Evolutionary conservation across 2,888 invertebrate genomes (phyloP), one percentile per base, ranked within the genome.

Genomic region (Neoitamus cyanurus): DNA sequence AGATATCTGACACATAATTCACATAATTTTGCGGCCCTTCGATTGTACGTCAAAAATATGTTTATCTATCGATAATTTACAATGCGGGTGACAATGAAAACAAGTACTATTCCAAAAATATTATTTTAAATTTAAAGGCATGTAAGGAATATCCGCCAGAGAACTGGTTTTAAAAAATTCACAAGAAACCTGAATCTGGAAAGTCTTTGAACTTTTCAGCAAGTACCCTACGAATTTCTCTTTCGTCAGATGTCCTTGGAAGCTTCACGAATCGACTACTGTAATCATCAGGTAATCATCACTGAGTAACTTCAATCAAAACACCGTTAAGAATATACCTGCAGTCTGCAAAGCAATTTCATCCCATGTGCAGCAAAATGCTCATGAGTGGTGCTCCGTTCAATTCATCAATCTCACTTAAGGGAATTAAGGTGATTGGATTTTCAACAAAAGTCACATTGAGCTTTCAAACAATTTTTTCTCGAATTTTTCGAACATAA

Each of bases 201-300:
- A 42, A 75, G 42, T 25, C 75, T 75, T 75, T 75, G 75, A 75
- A 75, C 75, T 75, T 75, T 75, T 42, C 25, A 20, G 13, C 31
- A 36, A 20, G 73, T 36, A 73, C 73, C 20, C 73, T 73, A 31
- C 36, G 36, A 73, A 73, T 73, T 75, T 75, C 75, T 75, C 75
- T 75, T 75, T 37, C 37, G 11, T 20, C 58, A 58, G 58, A 75
- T 75, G 75, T 75, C 75, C 75, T 75, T 75, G 75, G 20, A 25
- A 20, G n/a, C 42, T 75, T 37, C 75, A 25, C 37, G 11, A 13
- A 25, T 20, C 9, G 20, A 25, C 42, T 75, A 9, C 75, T 42
- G 25, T 75, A 75, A 75, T 75, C 20, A 42, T 75, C 42, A 25
- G 28, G 37, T 73, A 73, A 73, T 75, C 20, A 20, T 9, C n/a